phyloP scores from a whole-genome alignment of 2,797 vertebrate species.

The Cephalopachus bancanus region DNA sequence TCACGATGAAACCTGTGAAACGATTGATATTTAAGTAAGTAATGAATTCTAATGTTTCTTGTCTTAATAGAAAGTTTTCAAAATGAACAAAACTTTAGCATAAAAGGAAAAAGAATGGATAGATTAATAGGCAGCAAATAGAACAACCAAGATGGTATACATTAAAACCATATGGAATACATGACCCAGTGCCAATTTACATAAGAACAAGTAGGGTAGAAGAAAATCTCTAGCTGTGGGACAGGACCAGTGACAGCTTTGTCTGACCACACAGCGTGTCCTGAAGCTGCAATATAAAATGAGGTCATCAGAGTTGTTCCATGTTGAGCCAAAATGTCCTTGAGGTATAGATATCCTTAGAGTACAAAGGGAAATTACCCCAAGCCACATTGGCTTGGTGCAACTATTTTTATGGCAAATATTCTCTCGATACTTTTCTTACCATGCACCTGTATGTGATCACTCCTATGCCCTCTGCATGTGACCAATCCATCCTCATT shows the following conservation, averaged over 20 bases:
- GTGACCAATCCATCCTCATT: background rate
- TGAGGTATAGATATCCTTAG: background rate
- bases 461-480: background rate
- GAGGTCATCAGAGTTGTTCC: too few species aligned
- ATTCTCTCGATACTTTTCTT: background rate
- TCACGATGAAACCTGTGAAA: background rate
- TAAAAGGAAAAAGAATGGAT: background rate
- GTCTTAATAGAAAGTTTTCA: constrained; percentile 11
- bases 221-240: background rate
- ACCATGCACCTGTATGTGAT: background rate
- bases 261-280: background rate
- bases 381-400: background rate
- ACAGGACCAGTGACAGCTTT: background rate
- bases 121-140: background rate
- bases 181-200: background rate
- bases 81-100: background rate
- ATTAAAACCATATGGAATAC: background rate
- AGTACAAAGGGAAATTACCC: background rate
- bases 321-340: background rate
- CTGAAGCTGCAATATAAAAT: background rate
- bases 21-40: background rate
- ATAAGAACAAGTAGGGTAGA: background rate
- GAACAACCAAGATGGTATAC: background rate
- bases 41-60: background rate
- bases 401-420: background rate